A percentile compares a stretch with the other conserved stretches of the same genome.
Conservation (phyloP, 2,113 vertebrate species). For the Trichomycterus rosablanca region DNA sequence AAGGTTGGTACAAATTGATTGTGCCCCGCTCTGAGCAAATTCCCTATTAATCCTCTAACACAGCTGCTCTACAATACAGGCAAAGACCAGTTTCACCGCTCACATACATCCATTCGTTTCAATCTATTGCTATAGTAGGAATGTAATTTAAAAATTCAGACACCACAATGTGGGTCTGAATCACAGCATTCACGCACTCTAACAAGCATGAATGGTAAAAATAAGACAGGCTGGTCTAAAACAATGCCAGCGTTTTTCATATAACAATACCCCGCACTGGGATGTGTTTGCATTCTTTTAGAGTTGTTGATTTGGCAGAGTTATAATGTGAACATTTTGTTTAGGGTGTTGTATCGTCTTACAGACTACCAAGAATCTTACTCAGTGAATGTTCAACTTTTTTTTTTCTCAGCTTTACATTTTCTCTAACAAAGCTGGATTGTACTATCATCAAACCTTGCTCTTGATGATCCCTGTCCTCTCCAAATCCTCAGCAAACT, state of each 20-base stretch:
- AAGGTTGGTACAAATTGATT: not conserved
- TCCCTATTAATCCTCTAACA: not conserved
- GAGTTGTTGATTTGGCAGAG: not conserved
- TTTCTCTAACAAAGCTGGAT: too few relatives aligned
- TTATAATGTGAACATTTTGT: not conserved
- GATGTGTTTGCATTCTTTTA: too few relatives aligned
- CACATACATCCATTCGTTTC: too few relatives aligned
- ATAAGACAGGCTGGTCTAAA: too few relatives aligned
- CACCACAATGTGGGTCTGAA: too few relatives aligned
- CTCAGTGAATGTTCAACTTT: not conserved
- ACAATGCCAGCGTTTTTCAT: not conserved
- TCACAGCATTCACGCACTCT: too few relatives aligned
- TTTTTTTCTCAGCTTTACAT: too few relatives aligned
- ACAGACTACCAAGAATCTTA: not conserved
- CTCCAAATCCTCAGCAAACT: slow-evolving; percentile 35
- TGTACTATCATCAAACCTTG: too few relatives aligned
- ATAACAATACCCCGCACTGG: not conserved
- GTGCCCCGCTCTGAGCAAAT: not conserved
- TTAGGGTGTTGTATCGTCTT: not conserved
- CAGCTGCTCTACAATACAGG: not conserved
- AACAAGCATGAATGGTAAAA: too few relatives aligned
- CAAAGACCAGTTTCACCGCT: not conserved
- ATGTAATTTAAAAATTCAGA: too few relatives aligned
- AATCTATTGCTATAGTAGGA: too few relatives aligned
- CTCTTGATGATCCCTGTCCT: not conserved